Conservation (phyloP, 2,888 invertebrate genomes). For the Drosophila pseudotakahashii region DNA sequence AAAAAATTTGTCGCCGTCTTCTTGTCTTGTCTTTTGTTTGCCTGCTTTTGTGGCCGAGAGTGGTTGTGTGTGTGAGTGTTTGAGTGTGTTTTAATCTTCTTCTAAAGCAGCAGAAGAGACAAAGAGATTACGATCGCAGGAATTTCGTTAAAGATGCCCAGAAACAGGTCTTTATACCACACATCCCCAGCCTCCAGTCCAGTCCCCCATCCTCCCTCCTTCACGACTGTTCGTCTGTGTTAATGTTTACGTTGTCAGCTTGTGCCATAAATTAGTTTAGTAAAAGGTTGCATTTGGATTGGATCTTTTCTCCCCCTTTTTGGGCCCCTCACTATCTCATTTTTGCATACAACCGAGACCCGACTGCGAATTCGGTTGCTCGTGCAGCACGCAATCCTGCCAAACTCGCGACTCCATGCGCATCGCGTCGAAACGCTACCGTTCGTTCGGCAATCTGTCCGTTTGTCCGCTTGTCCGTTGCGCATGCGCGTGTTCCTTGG, state of each 20-base stretch:
- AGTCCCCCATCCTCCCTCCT: not conserved
- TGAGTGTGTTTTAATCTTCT: slow-evolving; percentile 75
- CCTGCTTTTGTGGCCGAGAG: slow-evolving; percentile 20
- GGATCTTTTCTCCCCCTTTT: not conserved
- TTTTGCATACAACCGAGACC: slow-evolving; percentile 33
- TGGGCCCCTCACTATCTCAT: slow-evolving; percentile 3
- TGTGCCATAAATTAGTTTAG: slow-evolving; percentile 83
- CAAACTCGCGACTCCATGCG: slow-evolving; percentile 27
- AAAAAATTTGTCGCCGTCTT: slow-evolving; percentile 78
- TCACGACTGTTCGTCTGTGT: slow-evolving; percentile 55
- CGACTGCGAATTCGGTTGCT: slow-evolving; percentile 34
- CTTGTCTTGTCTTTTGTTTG: slow-evolving; percentile 50
- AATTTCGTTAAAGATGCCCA: slow-evolving; percentile 79
- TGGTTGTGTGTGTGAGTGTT: slow-evolving; percentile 30
- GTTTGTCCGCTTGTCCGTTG: slow-evolving; percentile 9
- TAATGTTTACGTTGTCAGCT: slow-evolving; percentile 82
- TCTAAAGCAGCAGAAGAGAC: slow-evolving; percentile 75
- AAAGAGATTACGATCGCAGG: slow-evolving; percentile 81
- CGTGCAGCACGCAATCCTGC: slow-evolving; percentile 66
- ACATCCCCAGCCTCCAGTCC: slow-evolving; percentile 1
- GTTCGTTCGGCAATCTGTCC: slow-evolving; percentile 43
- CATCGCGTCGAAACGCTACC: slow-evolving; percentile 64
- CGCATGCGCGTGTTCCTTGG: slow-evolving; percentile 44
- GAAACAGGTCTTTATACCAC: slow-evolving; percentile 70
- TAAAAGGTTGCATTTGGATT: slow-evolving; percentile 74